These are phyloP conservation scores for Entomobrya proxima DNA, from an alignment of 2,888 invertebrate species.

Conservation along the genomic window DNA sequence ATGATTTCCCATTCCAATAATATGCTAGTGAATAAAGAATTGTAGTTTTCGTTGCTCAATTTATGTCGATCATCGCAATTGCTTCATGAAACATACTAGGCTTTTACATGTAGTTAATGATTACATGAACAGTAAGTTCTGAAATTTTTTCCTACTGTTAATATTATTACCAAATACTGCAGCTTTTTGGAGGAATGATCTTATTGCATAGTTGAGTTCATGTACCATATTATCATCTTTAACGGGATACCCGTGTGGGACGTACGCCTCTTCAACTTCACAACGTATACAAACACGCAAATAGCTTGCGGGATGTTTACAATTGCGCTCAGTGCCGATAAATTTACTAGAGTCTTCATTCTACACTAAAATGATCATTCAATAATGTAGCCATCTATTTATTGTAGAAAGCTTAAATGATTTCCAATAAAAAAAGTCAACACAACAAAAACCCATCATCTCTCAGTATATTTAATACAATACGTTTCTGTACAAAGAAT, in stretches of 20 bases:
- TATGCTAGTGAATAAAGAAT: too few relatives aligned
- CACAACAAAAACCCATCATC: too few relatives aligned
- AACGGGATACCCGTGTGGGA: slow-evolving; percentile 11
- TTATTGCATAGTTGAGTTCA: background rate
- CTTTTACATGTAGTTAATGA: too few relatives aligned
- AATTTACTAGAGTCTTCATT: background rate
- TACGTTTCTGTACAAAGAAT: slow-evolving; percentile 28
- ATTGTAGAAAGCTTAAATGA: slow-evolving; percentile 33
- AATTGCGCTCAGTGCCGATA: slow-evolving; percentile 40
- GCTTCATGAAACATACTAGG: too few relatives aligned
- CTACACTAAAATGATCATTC: slow-evolving; percentile 1
- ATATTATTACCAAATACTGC: too few relatives aligned
- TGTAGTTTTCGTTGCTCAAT: too few relatives aligned
- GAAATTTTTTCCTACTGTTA: too few relatives aligned
- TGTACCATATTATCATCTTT: slow-evolving; percentile 21
- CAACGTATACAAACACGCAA: slow-evolving; percentile 13
- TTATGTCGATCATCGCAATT: too few relatives aligned
- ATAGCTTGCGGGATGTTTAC: slow-evolving; percentile 52
- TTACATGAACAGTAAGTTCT: too few relatives aligned
- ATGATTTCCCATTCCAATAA: too few relatives aligned
- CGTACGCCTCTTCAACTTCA: slow-evolving; percentile 28
- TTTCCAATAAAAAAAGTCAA: slow-evolving; percentile 46
- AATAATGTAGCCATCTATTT: slow-evolving; percentile 7
- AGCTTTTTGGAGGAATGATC: background rate
- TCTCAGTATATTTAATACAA: background rate